Evolutionary conservation across 1,140 invertebrate species (phyloP), one percentile per base, ranked within the genome.

Genomic region (Xylocopa sonorina): DNA sequence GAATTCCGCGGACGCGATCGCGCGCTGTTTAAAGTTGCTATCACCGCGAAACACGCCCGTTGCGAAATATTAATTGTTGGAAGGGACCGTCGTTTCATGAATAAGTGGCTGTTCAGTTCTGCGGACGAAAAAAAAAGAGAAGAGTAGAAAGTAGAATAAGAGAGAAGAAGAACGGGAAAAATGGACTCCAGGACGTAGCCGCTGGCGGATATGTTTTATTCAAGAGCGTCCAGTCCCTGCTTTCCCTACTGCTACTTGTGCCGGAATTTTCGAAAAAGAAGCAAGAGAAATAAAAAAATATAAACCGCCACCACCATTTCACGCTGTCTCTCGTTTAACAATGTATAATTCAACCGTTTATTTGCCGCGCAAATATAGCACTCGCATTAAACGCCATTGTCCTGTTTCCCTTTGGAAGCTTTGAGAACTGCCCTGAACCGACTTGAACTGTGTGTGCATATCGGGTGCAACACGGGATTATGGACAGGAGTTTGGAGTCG

Each of bases 331-430:
- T 82, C 80, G 80, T 82, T 84, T 84, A 87, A 84, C 86, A 84
- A 84, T 82, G 86, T 86, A 87, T 87, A 87, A 87, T 87, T 87
- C 78, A 64, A 76, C 72, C 85, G 85, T 87, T 87, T 80, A 84
- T 87, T 87, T 74, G 41, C 67, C 55, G 71, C 55, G 80, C 64
- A 57, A 84, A 85, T 72, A 60, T 38, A 48, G 64, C 41, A 55
- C 21, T 48, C 14, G 43, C 41, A 69, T 80, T 84, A 84, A 84
- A 27, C 63, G n/a, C 16, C 32, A 48, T 29, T 80, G 18, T n/a
- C n/a, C n/a, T 41, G 77, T 29, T 84, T 67, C 72, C 43, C 43
- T 64, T 84, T 80, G 57, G 63, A 55, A 24, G 29, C 34, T 51
- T 2, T 9, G 6, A 5, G 46, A 51, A 27, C 38, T 3, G 43